Conservation (phyloP, 37 sponge, comb jelly and placozoan genomes). For the Petrosia ficiformis region DNA sequence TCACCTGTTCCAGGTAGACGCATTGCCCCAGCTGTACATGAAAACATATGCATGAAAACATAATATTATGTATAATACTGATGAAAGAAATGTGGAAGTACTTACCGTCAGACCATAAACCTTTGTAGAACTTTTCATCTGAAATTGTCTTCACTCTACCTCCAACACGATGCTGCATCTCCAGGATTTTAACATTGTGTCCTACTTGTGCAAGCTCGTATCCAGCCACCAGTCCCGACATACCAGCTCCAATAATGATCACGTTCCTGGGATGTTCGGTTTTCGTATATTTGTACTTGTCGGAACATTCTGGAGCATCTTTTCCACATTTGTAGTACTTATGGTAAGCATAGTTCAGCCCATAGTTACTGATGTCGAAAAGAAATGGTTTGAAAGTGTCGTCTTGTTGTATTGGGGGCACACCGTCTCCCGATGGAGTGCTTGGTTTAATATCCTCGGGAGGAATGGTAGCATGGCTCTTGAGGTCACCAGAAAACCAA, state of each 20-base stretch:
- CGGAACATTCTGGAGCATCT: background rate
- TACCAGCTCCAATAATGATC: constrained; percentile 54
- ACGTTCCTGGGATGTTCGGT: constrained; percentile 21
- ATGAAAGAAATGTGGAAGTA: background rate
- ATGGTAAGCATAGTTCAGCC: constrained; percentile 34
- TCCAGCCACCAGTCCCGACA: constrained; percentile 57
- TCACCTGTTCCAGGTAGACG: constrained; percentile 27
- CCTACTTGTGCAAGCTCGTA: constrained; percentile 54
- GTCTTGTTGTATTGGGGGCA: constrained; percentile 18
- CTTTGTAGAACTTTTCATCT: constrained; percentile 28
- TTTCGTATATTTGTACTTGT: background rate
- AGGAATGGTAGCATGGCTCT: background rate
- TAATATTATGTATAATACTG: background rate
- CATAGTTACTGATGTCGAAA: constrained; percentile 25
- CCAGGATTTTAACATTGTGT: constrained; percentile 56
- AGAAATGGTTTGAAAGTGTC: constrained; percentile 46
- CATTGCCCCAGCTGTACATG: constrained; percentile 54
- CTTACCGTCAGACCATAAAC: constrained; percentile 47
- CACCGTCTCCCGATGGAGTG: background rate
- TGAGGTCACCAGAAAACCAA: constrained; percentile 29
- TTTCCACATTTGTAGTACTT: too few species aligned
- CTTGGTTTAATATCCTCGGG: too few species aligned
- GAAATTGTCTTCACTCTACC: constrained; percentile 49
- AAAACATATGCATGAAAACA: too few species aligned
- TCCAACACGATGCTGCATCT: constrained; percentile 45